These are phyloP conservation scores for Spongilla lacustris DNA, from an alignment of 37 sponge, comb jelly and placozoan genomes.

Conservation along the genomic window DNA sequence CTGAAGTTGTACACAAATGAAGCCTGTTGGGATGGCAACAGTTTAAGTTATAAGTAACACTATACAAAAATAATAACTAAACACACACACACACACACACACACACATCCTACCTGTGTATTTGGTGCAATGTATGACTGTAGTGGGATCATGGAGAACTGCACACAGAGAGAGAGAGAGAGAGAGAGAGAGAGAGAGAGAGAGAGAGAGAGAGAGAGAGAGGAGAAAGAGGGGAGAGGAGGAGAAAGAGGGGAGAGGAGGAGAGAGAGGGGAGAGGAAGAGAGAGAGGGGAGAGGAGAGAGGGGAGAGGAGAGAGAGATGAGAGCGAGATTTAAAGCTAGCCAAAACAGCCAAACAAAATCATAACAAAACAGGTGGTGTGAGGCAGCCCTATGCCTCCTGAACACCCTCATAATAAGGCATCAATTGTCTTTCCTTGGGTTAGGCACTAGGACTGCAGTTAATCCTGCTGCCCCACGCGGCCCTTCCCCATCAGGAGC, in stretches of 20 bases:
- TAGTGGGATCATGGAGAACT: constrained; percentile 62
- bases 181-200: too few relatives aligned
- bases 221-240: neutral
- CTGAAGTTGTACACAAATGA: constrained; percentile 73
- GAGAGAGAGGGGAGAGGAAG: too few relatives aligned
- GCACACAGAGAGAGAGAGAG: neutral
- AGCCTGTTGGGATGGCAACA: constrained; percentile 28
- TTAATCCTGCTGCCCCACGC: neutral
- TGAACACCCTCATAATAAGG: constrained; percentile 63
- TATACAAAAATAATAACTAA: neutral
- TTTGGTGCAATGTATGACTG: constrained; percentile 64
- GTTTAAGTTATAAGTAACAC: neutral
- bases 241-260: too few relatives aligned
- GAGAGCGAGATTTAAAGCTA: neutral
- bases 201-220: too few relatives aligned
- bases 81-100: neutral
- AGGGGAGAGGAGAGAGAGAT: neutral
- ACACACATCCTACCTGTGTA: constrained; percentile 47
- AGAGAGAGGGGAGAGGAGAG: too few relatives aligned
- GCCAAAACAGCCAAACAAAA: neutral
- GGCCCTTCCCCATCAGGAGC: constrained; percentile 9
- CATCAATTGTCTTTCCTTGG: constrained; percentile 45
- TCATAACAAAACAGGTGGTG: neutral
- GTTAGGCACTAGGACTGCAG: neutral
- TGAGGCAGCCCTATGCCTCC: too few relatives aligned